A percentile compares a stretch with the other conserved stretches of the same genome.
Evolutionary conservation across 2,888 invertebrate genomes (phyloP).

Genomic region (Rapana venosa): DNA sequence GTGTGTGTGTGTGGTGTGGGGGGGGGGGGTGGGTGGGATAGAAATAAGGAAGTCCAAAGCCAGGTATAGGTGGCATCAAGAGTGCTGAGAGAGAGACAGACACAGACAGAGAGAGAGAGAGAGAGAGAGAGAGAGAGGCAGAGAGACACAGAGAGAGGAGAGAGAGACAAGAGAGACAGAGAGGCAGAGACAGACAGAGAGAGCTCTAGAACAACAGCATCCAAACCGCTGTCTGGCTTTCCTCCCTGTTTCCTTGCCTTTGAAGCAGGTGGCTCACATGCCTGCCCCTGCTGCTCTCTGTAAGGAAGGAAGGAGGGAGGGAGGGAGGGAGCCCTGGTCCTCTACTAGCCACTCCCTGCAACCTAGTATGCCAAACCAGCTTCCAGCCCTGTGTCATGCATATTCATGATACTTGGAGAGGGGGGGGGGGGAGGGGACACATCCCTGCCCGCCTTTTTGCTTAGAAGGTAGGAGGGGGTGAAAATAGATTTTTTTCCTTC

Average conservation of each 20-base stretch:
- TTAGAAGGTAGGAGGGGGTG: not conserved
- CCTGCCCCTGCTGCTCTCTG: too few relatives aligned
- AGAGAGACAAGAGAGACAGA: not conserved
- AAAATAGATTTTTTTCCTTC: not conserved
- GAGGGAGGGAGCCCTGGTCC: too few relatives aligned
- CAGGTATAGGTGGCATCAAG: not conserved
- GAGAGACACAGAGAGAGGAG: too few relatives aligned
- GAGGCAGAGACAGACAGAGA: not conserved
- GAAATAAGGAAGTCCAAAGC: too few relatives aligned
- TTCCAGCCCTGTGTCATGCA: not conserved
- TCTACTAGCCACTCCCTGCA: not conserved
- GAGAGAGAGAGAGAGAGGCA: too few relatives aligned
- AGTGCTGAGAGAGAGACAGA: too few relatives aligned
- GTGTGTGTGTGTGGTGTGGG: not conserved
- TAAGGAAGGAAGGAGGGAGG: not conserved
- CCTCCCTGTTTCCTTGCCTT: too few relatives aligned
- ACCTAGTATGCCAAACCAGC: conserved; percentile 15
- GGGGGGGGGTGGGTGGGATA: not conserved
- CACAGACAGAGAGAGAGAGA: too few relatives aligned
- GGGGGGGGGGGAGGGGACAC: not conserved
- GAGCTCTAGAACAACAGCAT: too few relatives aligned
- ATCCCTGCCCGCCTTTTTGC: not conserved
- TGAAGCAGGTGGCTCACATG: too few relatives aligned
- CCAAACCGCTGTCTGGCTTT: too few relatives aligned
- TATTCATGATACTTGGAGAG: not conserved